Evolutionary conservation across 2,888 invertebrate species (phyloP), one percentile per base, ranked within the genome.

Genomic region (Trissolcus brochymenae): DNA sequence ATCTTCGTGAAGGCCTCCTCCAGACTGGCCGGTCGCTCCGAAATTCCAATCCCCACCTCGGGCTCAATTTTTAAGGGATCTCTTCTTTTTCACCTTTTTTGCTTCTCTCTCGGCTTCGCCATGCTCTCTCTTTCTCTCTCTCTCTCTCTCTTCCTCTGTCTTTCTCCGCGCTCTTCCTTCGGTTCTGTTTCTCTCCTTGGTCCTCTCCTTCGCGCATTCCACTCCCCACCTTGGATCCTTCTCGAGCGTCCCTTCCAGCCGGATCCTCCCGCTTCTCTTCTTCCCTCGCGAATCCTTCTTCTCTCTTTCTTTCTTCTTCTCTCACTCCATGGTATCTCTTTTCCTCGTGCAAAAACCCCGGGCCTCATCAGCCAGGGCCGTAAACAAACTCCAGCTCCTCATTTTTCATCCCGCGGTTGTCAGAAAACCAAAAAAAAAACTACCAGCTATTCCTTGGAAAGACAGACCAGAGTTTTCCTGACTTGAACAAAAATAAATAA

Each of bases 1-100:
- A 87, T 86, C 89, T 86, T 86, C 84, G 84, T 86, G 85, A 88
- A 88, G 87, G 88, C 86, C 87, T 88, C 83, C 84, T 85, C 86
- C 85, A 88, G 89, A 89, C 89, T 89, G 89, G 87, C 83, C 86
- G 86, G 84, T 86, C 84, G 85, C 85, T 86, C 89, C 89, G 86
- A 89, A 89, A 89, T 89, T 88, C 89, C 89, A 80, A 87, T 87
- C 88, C 89, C 88, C 87, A 87, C 89, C 86, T 87, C 82, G 81
- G 82, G 82, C 83, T 85, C 85, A 87, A 87, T 88, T 88, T 88
- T 88, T 88, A 87, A 88, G 87, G 87, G 87, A 86, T 86, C 86
- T 84, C 84, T 81, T 82, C 85, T 86, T 87, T 86, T 86, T 83
- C 76, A 82, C 82, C 76, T 80, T 82, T 80, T 80, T 80, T 70